Conservation (phyloP, 2,888 invertebrate genomes). For the Seira musarum region DNA sequence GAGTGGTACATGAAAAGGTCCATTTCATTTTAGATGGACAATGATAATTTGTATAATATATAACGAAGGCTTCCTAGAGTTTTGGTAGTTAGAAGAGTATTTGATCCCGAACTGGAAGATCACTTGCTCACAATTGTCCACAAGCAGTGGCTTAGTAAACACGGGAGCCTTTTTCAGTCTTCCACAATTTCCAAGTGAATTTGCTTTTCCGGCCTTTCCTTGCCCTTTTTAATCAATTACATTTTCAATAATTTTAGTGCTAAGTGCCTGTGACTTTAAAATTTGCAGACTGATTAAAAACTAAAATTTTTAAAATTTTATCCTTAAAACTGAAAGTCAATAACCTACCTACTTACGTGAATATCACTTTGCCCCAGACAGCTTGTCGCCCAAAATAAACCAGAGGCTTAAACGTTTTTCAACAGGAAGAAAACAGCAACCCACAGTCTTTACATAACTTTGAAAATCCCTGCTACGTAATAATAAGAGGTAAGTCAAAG, state of each 20-base stretch:
- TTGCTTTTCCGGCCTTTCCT: background rate
- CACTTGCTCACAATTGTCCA: slow-evolving; percentile 61
- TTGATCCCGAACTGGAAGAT: slow-evolving; percentile 65
- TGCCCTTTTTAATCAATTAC: background rate
- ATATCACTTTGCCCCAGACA: slow-evolving; percentile 40
- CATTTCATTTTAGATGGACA: slow-evolving; percentile 18
- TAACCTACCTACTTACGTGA: too few relatives aligned
- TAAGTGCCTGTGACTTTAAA: background rate
- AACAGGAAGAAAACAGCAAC: background rate
- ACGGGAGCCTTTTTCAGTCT: background rate
- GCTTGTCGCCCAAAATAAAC: slow-evolving; percentile 31
- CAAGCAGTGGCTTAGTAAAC: slow-evolving; percentile 33
- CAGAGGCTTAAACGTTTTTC: background rate
- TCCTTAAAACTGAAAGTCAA: background rate
- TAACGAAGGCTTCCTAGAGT: slow-evolving; percentile 58
- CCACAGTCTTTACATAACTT: background rate
- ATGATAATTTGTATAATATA: slow-evolving; percentile 47
- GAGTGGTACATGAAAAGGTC: slow-evolving; percentile 33
- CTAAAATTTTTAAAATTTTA: too few relatives aligned
- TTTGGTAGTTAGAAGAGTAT: slow-evolving; percentile 60
- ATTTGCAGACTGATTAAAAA: too few relatives aligned
- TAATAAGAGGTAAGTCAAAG: background rate
- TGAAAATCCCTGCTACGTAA: background rate
- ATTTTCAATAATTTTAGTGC: background rate
- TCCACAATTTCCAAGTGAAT: background rate